A percentile compares a stretch with the other conserved stretches of the same genome.
Conservation (phyloP, 2,888 invertebrate species). For the Drosophila rellima region DNA sequence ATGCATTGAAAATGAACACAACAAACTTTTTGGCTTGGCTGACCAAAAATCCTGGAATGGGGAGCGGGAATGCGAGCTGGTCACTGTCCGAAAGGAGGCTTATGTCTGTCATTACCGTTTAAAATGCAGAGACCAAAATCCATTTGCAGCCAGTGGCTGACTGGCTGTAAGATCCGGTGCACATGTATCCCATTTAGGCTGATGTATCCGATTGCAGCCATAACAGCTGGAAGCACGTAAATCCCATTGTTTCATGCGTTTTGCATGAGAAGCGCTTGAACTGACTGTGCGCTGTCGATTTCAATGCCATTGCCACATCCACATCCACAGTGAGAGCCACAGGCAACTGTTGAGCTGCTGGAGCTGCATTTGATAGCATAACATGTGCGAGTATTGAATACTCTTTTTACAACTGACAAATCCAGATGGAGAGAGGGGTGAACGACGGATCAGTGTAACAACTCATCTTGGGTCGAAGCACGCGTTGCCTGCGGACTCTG, state of each 20-base stretch:
- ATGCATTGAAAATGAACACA: slow-evolving; percentile 77
- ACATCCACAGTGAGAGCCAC: slow-evolving; percentile 19
- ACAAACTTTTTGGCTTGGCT: slow-evolving; percentile 72
- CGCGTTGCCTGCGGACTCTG: slow-evolving; percentile 55
- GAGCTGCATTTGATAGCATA: slow-evolving; percentile 50
- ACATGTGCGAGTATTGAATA: slow-evolving; percentile 44
- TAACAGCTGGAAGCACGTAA: slow-evolving; percentile 75
- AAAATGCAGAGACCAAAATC: slow-evolving; percentile 59
- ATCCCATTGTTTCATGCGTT: slow-evolving; percentile 74
- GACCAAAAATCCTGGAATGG: slow-evolving; percentile 34
- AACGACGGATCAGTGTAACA: slow-evolving; percentile 30
- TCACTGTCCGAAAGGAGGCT: slow-evolving; percentile 44
- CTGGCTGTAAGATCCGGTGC: slow-evolving; percentile 22
- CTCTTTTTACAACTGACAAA: slow-evolving; percentile 62
- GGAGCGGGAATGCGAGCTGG: background rate
- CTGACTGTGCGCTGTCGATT: slow-evolving; percentile 60
- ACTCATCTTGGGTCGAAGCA: slow-evolving; percentile 39
- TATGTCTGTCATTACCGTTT: slow-evolving; percentile 70
- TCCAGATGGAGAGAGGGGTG: slow-evolving; percentile 19
- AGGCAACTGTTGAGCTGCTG: slow-evolving; percentile 34
- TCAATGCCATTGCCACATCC: slow-evolving; percentile 55
- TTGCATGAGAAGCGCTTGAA: slow-evolving; percentile 67
- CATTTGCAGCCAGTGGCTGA: slow-evolving; percentile 53
- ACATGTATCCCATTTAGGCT: slow-evolving; percentile 56
- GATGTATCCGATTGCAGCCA: slow-evolving; percentile 77